Evolutionary conservation across 1,140 invertebrate species (phyloP).

Genomic region (Grapholita molesta): DNA sequence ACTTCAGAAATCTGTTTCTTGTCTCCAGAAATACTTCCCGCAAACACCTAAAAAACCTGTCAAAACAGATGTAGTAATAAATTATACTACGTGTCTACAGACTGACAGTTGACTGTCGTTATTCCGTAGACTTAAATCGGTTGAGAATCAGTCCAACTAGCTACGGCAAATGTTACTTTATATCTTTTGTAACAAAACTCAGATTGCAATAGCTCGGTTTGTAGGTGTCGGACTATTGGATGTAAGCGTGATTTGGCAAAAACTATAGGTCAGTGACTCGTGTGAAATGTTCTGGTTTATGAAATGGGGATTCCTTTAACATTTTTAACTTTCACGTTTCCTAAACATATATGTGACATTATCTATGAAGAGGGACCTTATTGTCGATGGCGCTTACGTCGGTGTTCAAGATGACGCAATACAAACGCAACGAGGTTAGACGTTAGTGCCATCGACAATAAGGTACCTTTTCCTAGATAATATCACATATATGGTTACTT

Average conservation of each 20-base stretch:
- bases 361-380: no score
- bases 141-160: not conserved
- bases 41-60: not conserved
- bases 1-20: not conserved
- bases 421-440: no score
- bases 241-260: not conserved
- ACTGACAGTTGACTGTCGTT: not conserved
- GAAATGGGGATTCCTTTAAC: no score
- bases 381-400: no score
- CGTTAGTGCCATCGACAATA: no score
- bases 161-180: not conserved
- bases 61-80: conserved; percentile 7
- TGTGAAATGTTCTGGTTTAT: not conserved
- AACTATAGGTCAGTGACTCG: not conserved
- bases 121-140: not conserved
- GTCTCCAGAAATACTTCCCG: not conserved
- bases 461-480: no score
- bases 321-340: no score
- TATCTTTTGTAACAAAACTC: not conserved
- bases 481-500: no score
- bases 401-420: no score
- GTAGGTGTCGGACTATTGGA: not conserved
- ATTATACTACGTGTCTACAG: not conserved
- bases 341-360: no score
- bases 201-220: not conserved